Evolutionary conservation across 2,797 vertebrate species (phyloP).

Genomic region (Sitta carolinensis): DNA sequence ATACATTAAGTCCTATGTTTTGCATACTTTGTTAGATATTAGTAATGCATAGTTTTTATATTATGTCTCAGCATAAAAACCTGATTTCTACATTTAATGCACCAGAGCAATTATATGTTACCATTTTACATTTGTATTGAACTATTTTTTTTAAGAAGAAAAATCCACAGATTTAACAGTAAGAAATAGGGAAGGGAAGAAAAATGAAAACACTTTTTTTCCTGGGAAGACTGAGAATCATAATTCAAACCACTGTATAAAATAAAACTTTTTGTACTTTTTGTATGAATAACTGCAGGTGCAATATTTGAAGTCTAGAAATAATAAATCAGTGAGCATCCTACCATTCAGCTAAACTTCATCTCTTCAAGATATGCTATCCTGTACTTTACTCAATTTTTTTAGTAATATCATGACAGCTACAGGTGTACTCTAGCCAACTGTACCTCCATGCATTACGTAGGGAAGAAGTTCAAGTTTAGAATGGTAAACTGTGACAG

Average conservation of each 20-base stretch:
- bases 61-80: conserved; percentile 61
- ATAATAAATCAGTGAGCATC: background rate
- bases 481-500: background rate
- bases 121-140: conserved; percentile 39
- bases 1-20: conserved; percentile 32
- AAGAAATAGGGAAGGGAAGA: background rate
- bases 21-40: conserved; percentile 42
- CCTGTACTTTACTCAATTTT: background rate
- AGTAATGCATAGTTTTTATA: conserved; percentile 54
- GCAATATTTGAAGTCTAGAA: conserved; percentile 22
- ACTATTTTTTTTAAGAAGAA: conserved; percentile 20
- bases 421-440: background rate
- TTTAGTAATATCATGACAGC: background rate
- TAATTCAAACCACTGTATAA: conserved; percentile 36
- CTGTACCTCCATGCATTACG: background rate
- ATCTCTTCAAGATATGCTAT: background rate
- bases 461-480: background rate
- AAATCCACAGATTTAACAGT: conserved; percentile 1
- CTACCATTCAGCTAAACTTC: background rate
- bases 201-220: background rate
- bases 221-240: conserved; percentile 14
- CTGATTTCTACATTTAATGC: conserved; percentile 61
- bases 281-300: conserved; percentile 51
- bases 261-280: conserved; percentile 70
- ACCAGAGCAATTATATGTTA: conserved; percentile 44